Evolutionary conservation across 2,797 vertebrate genomes (phyloP).

Genomic region (Syngnathus acus): DNA sequence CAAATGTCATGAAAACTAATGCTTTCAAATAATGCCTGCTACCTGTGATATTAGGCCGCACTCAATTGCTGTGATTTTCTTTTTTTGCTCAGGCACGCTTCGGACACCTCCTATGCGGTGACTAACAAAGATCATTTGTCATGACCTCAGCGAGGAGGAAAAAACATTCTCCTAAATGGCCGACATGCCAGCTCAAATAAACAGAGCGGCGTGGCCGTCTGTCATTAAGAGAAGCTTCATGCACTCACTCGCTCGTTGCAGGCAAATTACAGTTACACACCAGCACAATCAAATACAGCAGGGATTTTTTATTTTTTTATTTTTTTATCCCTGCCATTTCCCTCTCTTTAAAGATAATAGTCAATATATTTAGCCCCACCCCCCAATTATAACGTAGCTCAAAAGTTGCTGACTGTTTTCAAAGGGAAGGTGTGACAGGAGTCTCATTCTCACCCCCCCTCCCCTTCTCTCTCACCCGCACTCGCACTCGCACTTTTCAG

Average conservation of each 20-base stretch:
- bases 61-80: background rate
- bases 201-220: conserved; percentile 31
- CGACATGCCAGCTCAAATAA: conserved; percentile 44
- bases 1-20: no score
- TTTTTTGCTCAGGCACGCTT: background rate
- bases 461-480: background rate
- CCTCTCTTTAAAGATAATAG: no score
- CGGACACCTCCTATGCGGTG: background rate
- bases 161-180: conserved; percentile 46
- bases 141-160: conserved; percentile 39
- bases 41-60: background rate
- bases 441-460: background rate
- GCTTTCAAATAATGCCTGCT: background rate
- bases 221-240: background rate
- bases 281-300: background rate
- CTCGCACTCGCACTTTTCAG: background rate
- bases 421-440: background rate
- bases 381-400: background rate
- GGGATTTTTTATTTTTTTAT: no score
- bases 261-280: background rate
- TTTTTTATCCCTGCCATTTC: no score
- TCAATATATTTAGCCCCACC: no score
- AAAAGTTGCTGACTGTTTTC: background rate
- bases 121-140: conserved; percentile 23
- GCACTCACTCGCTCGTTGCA: background rate